Base-by-base conservation (phyloP, 2,888 invertebrate genomes). In the Neria commutata region DNA sequence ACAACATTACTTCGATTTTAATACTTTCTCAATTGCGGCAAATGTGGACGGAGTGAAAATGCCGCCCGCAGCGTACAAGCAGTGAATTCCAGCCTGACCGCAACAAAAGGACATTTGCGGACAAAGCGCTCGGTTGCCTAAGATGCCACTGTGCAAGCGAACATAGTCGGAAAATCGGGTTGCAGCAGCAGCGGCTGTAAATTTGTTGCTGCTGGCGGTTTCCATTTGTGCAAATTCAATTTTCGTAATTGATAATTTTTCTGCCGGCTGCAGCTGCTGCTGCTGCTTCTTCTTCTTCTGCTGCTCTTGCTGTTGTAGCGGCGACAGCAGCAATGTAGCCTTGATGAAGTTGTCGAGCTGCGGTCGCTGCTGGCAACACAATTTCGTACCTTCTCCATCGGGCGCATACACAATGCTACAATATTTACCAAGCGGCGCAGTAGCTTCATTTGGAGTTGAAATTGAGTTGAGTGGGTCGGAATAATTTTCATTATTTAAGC, bases 181-280 rank as follows among this genome's bases (percentile, higher is more conserved):
- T 14, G 37, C 48, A 48, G 37, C 26, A 26, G 24, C 42, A 29
- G 17, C 25, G 48, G 34, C 49, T 40, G 10, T 11, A 10, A 14
- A 14, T 19, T 19, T 40, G n/a, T 49, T 40, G 55, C 26, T 33
- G 33, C 25, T 23, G 49, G 19, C 49, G 49, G 3, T 29, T 11
- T 58, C 54, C 59, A 55, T 54, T 58, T 58, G 58, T 54, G 51
- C 54, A 59, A 60, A 60, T 47, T 60, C 56, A 60, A 60, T 60
- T 56, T 60, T 37, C 56, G 60, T 60, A 60, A 60, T 60, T 60
- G 60, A 60, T 56, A 60, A 60, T 60, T 60, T 60, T 60, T 58
- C 47, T 29, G 6, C 29, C 29, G 21, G 29, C 23, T 11, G 47
- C 16, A 19, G 24, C n/a, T n/a, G n/a, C n/a, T n/a, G n/a, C n/a